Conservation (phyloP, 2,113 vertebrate species). For the Edolisoma coerulescens region DNA sequence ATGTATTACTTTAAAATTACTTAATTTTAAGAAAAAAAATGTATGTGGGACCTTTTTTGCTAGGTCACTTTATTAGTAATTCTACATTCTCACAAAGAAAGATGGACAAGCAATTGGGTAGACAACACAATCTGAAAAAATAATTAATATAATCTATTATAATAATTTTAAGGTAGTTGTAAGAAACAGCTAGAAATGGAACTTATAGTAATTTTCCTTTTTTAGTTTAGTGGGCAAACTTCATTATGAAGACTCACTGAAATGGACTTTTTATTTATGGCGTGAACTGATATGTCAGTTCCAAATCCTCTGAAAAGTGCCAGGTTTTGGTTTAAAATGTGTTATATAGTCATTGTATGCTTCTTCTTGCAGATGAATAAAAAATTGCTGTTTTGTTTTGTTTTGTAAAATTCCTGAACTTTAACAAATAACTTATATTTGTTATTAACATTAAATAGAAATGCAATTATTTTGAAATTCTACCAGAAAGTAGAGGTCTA, state of each 20-base stretch:
- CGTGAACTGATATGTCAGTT: neutral
- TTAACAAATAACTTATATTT: neutral
- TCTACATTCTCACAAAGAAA: neutral
- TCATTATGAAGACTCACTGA: neutral
- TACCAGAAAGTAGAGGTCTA: neutral
- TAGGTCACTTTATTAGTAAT: neutral
- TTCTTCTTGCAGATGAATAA: neutral
- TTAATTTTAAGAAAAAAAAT: neutral
- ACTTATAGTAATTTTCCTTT: neutral
- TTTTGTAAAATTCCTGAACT: neutral
- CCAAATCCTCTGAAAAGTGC: neutral
- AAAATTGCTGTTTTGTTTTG: neutral
- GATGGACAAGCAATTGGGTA: neutral
- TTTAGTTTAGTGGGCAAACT: neutral
- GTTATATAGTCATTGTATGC: neutral
- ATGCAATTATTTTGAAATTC: neutral
- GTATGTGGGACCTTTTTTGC: neutral
- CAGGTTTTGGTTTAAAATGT: neutral
- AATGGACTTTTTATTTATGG: neutral
- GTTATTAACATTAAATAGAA: neutral
- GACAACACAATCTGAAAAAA: neutral
- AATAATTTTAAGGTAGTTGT: neutral
- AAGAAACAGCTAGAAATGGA: neutral
- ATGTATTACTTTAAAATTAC: neutral
- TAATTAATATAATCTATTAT: neutral